Evolutionary conservation across 2,113 vertebrate species (phyloP), one percentile per base, ranked within the genome.

Genomic region (Merops nubicus): DNA sequence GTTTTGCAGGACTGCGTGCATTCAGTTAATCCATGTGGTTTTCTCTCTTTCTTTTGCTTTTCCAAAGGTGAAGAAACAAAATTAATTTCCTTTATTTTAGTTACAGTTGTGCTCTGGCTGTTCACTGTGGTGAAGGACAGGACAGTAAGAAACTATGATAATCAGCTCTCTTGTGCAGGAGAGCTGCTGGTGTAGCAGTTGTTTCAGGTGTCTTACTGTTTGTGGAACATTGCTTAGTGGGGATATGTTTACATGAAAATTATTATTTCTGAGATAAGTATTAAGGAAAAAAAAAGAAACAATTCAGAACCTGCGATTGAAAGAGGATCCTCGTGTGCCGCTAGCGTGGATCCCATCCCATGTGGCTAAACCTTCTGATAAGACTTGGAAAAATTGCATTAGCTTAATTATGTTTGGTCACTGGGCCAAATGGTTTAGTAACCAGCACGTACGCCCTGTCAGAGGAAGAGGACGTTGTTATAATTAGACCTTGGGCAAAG

Each of bases 361-460:
- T 33, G 91, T 34, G 56, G n/a, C 34, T 79, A 77, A 79, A 85
- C 36, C 34, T 85, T 96, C 90, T 88, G 97, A 96, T 96, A 93
- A 96, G 63, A 40, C 69, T 90, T 63, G 72, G 62, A 78, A 97
- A 95, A 97, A 94, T 67, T 89, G 42, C 43, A 76, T 97, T 94
- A 92, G 63, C 64, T 80, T 86, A 96, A 95, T 96, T 97, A 89
- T 65, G 28, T 89, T 97, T 97, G 96, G 91, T 94, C 70, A 85
- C 69, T 83, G 96, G 69, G 95, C 94, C 96, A 96, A 97, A 69
- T 50, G 68, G 54, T 88, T 97, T 93, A 92, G 82, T 88, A 93
- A 94, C 70, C 77, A 96, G 94, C 95, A 97, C 34, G 91, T 95
- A 94, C 40, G 0, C 73, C 38, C 94, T 96, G 91, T 92, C 85